Base-by-base conservation (phyloP, 2,888 invertebrate genomes). In the Lamproptera curius region DNA sequence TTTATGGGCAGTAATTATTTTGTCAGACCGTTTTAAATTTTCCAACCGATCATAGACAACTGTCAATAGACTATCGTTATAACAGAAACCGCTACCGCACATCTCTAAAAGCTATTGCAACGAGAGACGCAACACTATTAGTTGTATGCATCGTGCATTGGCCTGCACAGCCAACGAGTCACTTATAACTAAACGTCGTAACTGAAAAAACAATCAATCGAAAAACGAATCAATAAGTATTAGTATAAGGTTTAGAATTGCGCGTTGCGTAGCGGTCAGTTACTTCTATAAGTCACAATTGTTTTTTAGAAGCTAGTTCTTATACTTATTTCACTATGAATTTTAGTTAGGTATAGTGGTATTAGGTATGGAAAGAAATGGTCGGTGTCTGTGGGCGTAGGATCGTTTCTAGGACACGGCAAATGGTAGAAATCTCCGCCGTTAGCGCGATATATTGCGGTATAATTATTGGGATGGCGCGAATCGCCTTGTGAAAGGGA, bases 101-200 rank as follows among this genome's bases (percentile, higher is more conserved):
- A 59, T 51, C 62, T 58, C 63, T 59, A 62, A 51, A 45, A 54
- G 55, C 59, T 58, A 61, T 67, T 65, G 56, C 60, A 51, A 61
- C 62, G 63, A 61, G 57, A 62, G 61, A 65, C 72, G 63, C 85
- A 78, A 66, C 87, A 74, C 87, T 85, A 83, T 81, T 81, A 85
- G 83, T 86, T 85, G 85, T 85, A 86, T 86, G 87, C 87, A 82
- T 77, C 87, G 87, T 83, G 85, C 87, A 86, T 78, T 86, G 87
- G 87, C 87, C 87, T 85, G 86, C 76, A 83, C 77, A 77, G 77
- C 76, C 76, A 73, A 64, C 65, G 66, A 66, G 56, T 55, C 43
- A 40, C 46, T 46, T 53, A 45, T 31, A 51, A 26, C 52, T 63
- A 70, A 77, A 72, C 56, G 64, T 46, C 71, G 2, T 62, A 77